Evolutionary conservation across 1,140 invertebrate genomes (phyloP).

Genomic region (Lutraria rhynchaena): DNA sequence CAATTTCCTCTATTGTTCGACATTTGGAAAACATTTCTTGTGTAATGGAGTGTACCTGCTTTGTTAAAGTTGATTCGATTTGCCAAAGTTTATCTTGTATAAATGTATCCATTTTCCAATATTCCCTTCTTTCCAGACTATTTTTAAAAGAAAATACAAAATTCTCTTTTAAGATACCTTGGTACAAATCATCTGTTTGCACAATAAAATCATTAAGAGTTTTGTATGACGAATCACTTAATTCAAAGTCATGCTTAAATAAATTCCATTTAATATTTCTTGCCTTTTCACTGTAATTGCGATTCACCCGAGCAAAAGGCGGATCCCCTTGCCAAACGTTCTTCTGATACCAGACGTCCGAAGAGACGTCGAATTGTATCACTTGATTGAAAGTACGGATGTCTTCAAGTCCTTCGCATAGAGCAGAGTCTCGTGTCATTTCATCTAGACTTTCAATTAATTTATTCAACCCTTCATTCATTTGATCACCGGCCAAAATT

Average conservation of each 20-base stretch:
- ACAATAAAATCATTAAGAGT: neutral
- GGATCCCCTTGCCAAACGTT: constrained; percentile 15
- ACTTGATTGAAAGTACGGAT: neutral
- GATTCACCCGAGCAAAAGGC: neutral
- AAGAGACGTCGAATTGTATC: neutral
- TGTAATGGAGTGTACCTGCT: too few species aligned
- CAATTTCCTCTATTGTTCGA: too few species aligned
- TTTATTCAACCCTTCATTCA: neutral
- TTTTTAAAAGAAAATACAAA: constrained; percentile 17
- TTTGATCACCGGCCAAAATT: neutral
- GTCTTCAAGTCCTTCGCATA: neutral
- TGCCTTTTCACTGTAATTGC: neutral
- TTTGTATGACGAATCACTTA: neutral
- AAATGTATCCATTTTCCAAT: neutral
- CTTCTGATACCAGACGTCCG: neutral
- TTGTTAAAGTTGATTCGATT: too few species aligned
- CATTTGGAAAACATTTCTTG: too few species aligned
- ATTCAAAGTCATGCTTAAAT: neutral
- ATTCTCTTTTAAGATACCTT: constrained; percentile 7
- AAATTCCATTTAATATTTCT: neutral
- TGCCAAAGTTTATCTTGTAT: constrained; percentile 11
- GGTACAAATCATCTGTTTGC: neutral
- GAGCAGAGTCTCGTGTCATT: constrained; percentile 24
- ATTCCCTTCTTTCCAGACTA: neutral
- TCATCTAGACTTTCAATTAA: constrained; percentile 13